Evolutionary conservation across 2,888 invertebrate genomes (phyloP), one percentile per base, ranked within the genome.

Genomic region (Morpho helenor): DNA sequence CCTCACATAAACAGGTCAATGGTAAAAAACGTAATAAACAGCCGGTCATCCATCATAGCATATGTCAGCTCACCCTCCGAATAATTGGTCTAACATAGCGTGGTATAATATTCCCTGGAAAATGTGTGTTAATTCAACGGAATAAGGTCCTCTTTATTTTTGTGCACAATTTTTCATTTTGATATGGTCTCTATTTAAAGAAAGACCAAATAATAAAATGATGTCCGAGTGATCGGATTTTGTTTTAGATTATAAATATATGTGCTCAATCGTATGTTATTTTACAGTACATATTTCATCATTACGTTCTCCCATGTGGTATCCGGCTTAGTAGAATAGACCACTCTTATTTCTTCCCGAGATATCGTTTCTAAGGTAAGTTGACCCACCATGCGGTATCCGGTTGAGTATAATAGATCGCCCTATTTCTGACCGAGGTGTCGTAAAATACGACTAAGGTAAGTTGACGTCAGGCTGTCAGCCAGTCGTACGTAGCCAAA

Each of bases 11-110:
- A 61, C 61, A 61, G 61, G 62, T 60, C 66, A 59, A 70, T 68
- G 62, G 68, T 73, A 76, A 76, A 75, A 75, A 75, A 72, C 70
- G 74, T 73, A 73, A 79, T 78, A 80, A 78, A 77, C 68, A 71
- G 72, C 69, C 70, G 71, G 74, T 73, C 77, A 74, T 83, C 72
- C 75, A 78, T 82, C 81, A 80, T 74, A 66, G 69, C 65, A 66
- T 69, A 70, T 71, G 79, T 74, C 71, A 68, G 71, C 66, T 68
- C 67, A 69, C 72, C 69, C 69, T 55, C 55, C 73, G 73, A 81
- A 80, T 82, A 80, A 83, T 82, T 80, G 79, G 75, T 72, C 23
- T 49, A 59, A 53, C 66, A 61, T 61, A 60, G 59, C 59, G 49
- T 47, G 41, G 44, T 45, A 52, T 31, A 5, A 31, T 51, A 44